Evolutionary conservation across 2,888 invertebrate genomes (phyloP), one percentile per base, ranked within the genome.

Genomic region (Dynastes tityus): DNA sequence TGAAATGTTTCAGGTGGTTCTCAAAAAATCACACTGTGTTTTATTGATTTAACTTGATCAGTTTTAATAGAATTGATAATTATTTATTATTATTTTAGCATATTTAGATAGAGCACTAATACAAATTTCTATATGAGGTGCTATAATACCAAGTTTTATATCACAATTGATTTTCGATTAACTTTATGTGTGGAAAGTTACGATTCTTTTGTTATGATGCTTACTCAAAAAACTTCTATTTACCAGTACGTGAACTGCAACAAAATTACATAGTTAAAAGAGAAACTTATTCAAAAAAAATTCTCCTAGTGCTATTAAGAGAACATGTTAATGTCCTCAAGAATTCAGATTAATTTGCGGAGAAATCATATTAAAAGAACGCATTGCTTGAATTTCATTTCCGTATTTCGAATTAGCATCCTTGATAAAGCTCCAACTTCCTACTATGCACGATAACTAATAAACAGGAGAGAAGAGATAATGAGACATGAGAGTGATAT

Each of bases 211-310:
- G n/a, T 16, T 55, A 55, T 55, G n/a, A 16, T 55, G 55, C n/a
- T 5, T 16, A 55, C 22, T 11, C 55, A 16, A 16, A 55, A 55
- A 55, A 55, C 1, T 6, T 55, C 22, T 55, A 55, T 45, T 16
- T 55, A 55, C 22, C 3, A 16, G 4, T 64, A 64, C 64, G 64
- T 64, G 37, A n/a, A 32, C 37, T n/a, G 49, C 27, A 45, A 49
- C 45, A 67, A 67, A 67, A 67, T 49, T 67, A 67, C 16, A 67
- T 9, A 45, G 49, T 67, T 67, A 45, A 67, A 67, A 67, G 49
- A 67, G 67, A 67, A 67, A 67, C 67, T 67, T 27, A 8, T 49
- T 45, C 49, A 67, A 67, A 49, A 67, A 67, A 67, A 11, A 22
- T 22, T 11, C 49, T 49, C 27, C 2, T 8, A 49, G 16, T 45